Base-by-base conservation (phyloP, 2,113 vertebrate genomes). In the Upupa epops region DNA sequence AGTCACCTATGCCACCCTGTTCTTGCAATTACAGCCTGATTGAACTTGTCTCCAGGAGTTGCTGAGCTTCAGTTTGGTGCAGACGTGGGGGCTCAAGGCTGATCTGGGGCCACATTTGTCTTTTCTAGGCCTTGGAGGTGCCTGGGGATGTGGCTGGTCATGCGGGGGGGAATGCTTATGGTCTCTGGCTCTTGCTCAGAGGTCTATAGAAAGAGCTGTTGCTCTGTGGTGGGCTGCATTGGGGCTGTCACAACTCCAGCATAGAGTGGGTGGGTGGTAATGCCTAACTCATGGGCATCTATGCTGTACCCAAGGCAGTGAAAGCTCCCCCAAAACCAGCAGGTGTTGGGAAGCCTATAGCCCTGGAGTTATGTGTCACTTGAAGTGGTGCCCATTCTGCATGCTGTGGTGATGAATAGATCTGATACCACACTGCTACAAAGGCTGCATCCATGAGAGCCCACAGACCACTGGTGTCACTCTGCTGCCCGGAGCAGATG, bases 341-440 rank as follows among this genome's bases (percentile, higher is more conserved):
- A 98, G 96, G 68, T 96, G 66, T 0, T 1, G 1, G 96, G 96
- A 36, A 97, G 16, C 10, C 95, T 75, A 6, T 83, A 92, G 17
- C 59, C 58, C 0, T 69, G 64, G 32, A 37, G 80, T 6, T 88
- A 92, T 31, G 55, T 79, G 26, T 92, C 94, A n/a, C 92, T 21
- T 37, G 26, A 18, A 56, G 5, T 4, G 42, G n/a, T 42, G 29
- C 37, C 6, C 2, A 5, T 63, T 56, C 51, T 86, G 40, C 29
- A 14, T 65, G 40, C 29, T 0, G 0, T 31, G 11, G 22, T 2
- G 9, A 4, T 63, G 89, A 82, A 87, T 37, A 20, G 96, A 66
- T 78, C 97, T 87, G 96, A 97, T 83, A 97, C 90, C 1, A 14
- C 77, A 20, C 92, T 97, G 94, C 96, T 96, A 72, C 19, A 85